Percentiles rank a stretch among this genome's conserved stretches.
phyloP scores from a whole-genome alignment of 2,113 vertebrate species.

The Eudorcas thomsonii region DNA sequence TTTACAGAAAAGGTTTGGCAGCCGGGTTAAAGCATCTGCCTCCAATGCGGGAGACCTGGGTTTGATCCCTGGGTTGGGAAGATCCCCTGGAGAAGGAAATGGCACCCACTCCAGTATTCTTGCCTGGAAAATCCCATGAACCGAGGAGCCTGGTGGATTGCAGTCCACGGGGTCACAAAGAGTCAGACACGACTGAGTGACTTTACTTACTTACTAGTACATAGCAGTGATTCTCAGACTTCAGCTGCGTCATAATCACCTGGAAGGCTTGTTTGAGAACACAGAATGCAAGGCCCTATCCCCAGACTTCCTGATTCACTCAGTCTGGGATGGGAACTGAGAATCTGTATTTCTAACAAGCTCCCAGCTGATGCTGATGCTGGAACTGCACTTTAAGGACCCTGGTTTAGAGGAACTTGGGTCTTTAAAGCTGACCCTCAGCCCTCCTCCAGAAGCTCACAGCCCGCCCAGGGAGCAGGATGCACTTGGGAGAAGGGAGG shows the following conservation, averaged over 20 bases:
- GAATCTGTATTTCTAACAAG: not conserved
- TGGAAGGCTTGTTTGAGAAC: not conserved
- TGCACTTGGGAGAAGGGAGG: fast-evolving
- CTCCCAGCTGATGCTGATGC: not conserved
- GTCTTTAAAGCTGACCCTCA: not conserved
- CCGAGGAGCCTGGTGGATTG: no score
- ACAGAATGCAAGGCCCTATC: not conserved
- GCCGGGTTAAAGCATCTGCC: no score
- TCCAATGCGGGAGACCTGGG: no score
- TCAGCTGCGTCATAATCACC: not conserved
- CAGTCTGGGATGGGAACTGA: not conserved
- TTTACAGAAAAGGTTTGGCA: not conserved
- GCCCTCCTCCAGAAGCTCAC: not conserved
- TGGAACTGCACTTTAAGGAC: not conserved
- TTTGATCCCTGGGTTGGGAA: no score
- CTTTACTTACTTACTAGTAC: not conserved
- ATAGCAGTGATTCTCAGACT: not conserved
- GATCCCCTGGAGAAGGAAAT: no score
- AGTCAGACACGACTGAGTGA: no score
- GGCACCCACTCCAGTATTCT: no score
- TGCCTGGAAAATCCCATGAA: no score
- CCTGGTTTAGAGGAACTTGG: not conserved
- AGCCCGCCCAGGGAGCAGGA: fast-evolving
- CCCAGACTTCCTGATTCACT: not conserved
- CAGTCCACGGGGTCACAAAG: no score